These are phyloP conservation scores for Macrostomum cliftonense DNA, from an alignment of 2,888 invertebrate genomes.

Conservation along the genomic window DNA sequence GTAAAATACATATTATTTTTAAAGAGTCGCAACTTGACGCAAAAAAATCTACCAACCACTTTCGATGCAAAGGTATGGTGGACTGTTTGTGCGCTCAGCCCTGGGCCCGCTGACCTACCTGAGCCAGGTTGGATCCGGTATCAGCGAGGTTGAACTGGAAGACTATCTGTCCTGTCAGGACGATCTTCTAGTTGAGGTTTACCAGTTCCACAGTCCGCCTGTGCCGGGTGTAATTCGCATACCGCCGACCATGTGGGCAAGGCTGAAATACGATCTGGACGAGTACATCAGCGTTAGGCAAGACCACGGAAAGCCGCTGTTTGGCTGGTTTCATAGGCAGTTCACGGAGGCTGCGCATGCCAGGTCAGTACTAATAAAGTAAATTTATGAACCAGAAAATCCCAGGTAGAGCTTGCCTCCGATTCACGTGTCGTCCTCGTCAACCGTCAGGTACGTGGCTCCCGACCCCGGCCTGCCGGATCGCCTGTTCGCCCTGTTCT, in stretches of 20 bases:
- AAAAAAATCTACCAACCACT: no score
- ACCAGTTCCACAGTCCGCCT: slow-evolving; percentile 30
- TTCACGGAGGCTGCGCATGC: slow-evolving; percentile 23
- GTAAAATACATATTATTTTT: no score
- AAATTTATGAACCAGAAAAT: no score
- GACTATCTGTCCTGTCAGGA: slow-evolving; percentile 28
- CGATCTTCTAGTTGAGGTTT: slow-evolving; percentile 24
- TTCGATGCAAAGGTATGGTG: slow-evolving; percentile 16
- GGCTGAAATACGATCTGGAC: slow-evolving; percentile 22
- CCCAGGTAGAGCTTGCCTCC: no score
- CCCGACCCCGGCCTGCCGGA: no score
- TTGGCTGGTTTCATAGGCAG: slow-evolving; percentile 30
- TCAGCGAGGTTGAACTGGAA: slow-evolving; percentile 28
- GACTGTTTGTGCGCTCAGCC: slow-evolving; percentile 18
- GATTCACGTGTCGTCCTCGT: slow-evolving; percentile 13
- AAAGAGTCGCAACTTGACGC: no score
- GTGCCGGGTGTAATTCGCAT: slow-evolving; percentile 24
- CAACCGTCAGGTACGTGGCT: no score
- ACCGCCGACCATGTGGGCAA: slow-evolving; percentile 26
- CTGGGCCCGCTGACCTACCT: slow-evolving; percentile 21
- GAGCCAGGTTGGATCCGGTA: slow-evolving; percentile 19
- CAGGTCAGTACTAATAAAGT: no score
- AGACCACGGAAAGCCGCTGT: slow-evolving; percentile 22
- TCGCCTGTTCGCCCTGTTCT: slow-evolving; percentile 18
- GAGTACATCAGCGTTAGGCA: slow-evolving; percentile 25